Evolutionary conservation across 2,113 vertebrate genomes (phyloP), one percentile per base, ranked within the genome.

Genomic region (Holacanthus passer): DNA sequence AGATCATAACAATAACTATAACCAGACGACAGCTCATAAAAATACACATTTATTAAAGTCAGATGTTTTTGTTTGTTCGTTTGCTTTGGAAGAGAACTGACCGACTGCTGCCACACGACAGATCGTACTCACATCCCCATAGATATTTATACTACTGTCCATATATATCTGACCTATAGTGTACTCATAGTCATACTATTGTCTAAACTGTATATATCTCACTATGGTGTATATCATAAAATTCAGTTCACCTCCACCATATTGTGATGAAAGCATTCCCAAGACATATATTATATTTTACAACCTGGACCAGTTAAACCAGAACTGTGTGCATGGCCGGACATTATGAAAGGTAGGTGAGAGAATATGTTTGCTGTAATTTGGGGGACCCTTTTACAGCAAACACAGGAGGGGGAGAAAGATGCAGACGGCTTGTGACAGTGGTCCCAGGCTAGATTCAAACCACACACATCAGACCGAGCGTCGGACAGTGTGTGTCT

Each of bases 401-500:
- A 45, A 17, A 41, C 20, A 43, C 35, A 22, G 35, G 35, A 11
- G 3, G 19, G 13, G 3, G 17, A 24, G 47, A 37, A 7, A 53
- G 67, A 69, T 16, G 41, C 31, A 73, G 67, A 69, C 24, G 3
- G 5, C 3, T 60, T 52, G 37, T 48, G 75, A 76, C 73, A 76
- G 9, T 35, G 56, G 55, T 69, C 45, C 32, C 65, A 24, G 55
- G 75, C 79, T 37, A 48, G 24, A 76, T 64, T 59, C 29, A 50
- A 73, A 29, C 20, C 58, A 29, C 24, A 31, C 13, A 39, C 52
- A 67, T 52, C 55, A 32, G 50, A 72, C 24, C 19, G 8, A n/a
- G 58, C 68, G 31, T 20, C 24, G 10, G 20, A 37, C 53, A 73
- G 41, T 55, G 14, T 77, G 60, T 29, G 60, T 39, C 9, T 58